phyloP scores from a whole-genome alignment of 2,797 vertebrate genomes.

The Pempheris klunzingeri region DNA sequence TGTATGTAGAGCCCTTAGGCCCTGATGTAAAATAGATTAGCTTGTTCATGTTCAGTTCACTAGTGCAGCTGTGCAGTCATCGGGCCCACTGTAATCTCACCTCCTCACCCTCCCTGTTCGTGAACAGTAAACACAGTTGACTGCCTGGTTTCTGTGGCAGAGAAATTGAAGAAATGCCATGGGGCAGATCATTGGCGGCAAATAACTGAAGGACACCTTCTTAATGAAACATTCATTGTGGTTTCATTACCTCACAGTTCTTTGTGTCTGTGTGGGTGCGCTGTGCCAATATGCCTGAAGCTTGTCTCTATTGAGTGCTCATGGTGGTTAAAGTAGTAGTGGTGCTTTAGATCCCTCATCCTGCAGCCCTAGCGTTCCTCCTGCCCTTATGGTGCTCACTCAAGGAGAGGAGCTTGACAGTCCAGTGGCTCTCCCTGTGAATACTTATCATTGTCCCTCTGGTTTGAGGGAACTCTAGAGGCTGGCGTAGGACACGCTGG shows the following conservation, averaged over 20 bases:
- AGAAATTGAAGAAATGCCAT: background rate
- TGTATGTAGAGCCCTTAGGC: background rate
- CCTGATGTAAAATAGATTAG: background rate
- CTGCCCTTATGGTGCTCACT: conserved; percentile 66
- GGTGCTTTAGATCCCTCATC: conserved; percentile 45
- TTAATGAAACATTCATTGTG: conserved; percentile 27
- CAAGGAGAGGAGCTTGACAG: conserved; percentile 71
- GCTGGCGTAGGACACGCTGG: conserved; percentile 76
- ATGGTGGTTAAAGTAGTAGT: conserved; percentile 19
- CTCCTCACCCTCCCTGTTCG: conserved; percentile 1
- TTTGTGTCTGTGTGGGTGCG: conserved; percentile 31
- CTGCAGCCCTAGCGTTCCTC: conserved; percentile 46
- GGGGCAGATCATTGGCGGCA: background rate
- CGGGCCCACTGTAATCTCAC: conserved; percentile 1
- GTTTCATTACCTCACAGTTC: conserved; percentile 29
- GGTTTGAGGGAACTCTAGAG: conserved; percentile 76
- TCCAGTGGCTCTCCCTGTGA: conserved; percentile 78
- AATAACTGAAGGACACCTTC: conserved; percentile 14
- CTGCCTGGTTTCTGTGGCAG: conserved; percentile 5
- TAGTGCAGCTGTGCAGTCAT: conserved; percentile 4
- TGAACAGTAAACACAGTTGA: conserved; percentile 20
- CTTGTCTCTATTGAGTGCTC: conserved; percentile 39
- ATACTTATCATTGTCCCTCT: conserved; percentile 83
- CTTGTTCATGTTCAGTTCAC: conserved; percentile 4
- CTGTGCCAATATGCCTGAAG: conserved; percentile 39